Evolutionary conservation across 2,888 invertebrate species (phyloP).

Genomic region (Hemaris fuciformis): DNA sequence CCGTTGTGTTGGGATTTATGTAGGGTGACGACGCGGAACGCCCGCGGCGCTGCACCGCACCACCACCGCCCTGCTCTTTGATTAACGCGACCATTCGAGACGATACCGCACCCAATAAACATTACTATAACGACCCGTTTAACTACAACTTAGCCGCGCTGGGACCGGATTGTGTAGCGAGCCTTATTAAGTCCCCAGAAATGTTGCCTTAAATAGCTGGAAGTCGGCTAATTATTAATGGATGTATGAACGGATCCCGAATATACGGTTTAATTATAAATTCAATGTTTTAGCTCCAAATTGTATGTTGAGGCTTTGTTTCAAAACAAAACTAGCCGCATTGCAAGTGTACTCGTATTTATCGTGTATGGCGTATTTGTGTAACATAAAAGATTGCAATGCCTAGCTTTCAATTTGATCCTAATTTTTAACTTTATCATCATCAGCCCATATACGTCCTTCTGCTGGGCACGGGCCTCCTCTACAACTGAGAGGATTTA

Average conservation of each 20-base stretch:
- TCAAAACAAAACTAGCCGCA: not conserved
- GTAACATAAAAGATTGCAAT: not conserved
- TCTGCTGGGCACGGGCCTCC: too few relatives aligned
- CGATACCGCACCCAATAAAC: slow-evolving; percentile 22
- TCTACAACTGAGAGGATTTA: too few relatives aligned
- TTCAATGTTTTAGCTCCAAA: slow-evolving; percentile 5
- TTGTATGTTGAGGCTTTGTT: not conserved
- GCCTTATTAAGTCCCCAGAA: slow-evolving; percentile 9
- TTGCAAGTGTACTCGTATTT: not conserved
- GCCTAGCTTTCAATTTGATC: not conserved
- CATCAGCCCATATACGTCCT: too few relatives aligned
- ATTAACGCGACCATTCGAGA: slow-evolving; percentile 26
- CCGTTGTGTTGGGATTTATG: slow-evolving; percentile 28
- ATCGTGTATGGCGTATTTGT: not conserved
- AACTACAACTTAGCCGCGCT: slow-evolving; percentile 6
- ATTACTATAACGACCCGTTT: slow-evolving; percentile 19
- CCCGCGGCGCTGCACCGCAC: slow-evolving; percentile 22
- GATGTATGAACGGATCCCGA: not conserved
- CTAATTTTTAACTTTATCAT: not conserved
- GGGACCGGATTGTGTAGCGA: slow-evolving; percentile 4
- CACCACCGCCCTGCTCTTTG: slow-evolving; percentile 21
- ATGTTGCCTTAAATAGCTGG: slow-evolving; percentile 6
- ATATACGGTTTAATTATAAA: slow-evolving; percentile 3
- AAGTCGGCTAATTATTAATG: slow-evolving; percentile 2
- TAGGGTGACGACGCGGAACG: slow-evolving; percentile 26